phyloP scores from a whole-genome alignment of 2,113 vertebrate species.

The Mesitornis unicolor region DNA sequence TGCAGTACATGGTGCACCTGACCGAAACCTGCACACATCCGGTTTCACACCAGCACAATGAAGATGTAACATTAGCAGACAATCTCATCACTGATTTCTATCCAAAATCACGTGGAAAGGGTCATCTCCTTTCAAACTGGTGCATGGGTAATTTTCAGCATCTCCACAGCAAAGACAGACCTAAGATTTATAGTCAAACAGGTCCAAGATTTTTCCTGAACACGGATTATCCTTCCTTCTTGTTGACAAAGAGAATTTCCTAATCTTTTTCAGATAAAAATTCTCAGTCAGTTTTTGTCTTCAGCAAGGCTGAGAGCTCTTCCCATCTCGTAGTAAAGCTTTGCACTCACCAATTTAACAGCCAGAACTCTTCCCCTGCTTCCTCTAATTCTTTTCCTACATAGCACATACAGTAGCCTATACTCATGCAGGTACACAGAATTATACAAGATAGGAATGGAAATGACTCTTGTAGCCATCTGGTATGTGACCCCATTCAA shows the following conservation, averaged over 20 bases:
- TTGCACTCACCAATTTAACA: neutral
- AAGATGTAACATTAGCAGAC: neutral
- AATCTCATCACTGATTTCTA: neutral
- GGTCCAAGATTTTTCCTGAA: neutral
- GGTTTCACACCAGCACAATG: neutral
- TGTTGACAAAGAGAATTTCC: neutral
- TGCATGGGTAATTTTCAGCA: neutral
- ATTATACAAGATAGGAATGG: neutral
- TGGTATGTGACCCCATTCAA: neutral
- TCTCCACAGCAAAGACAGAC: neutral
- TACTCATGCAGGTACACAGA: neutral
- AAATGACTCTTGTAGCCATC: conserved; percentile 3
- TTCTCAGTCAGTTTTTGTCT: neutral
- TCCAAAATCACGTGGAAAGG: neutral
- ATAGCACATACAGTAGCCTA: neutral
- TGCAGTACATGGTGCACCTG: neutral
- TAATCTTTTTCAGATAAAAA: neutral
- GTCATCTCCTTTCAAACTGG: neutral
- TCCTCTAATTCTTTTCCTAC: neutral
- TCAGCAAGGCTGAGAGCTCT: neutral
- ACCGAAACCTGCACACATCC: neutral
- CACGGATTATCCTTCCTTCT: neutral
- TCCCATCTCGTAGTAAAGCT: neutral
- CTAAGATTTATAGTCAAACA: neutral
- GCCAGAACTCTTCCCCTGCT: neutral